Conservation (phyloP, 35 echinoderm and acorn worm genomes). For the Diadema setosum region DNA sequence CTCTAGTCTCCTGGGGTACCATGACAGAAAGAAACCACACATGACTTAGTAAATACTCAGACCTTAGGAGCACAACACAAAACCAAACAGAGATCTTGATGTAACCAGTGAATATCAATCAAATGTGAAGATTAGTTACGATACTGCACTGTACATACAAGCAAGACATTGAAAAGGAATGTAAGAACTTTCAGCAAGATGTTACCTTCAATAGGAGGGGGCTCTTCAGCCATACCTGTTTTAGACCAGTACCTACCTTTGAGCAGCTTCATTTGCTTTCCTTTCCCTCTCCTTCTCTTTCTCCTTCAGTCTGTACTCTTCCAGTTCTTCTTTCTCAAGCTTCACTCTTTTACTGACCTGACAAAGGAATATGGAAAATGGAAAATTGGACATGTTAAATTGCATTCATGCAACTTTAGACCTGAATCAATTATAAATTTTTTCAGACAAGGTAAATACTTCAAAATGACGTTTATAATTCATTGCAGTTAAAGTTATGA, state of each 20-base stretch:
- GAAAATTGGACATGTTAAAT: no score
- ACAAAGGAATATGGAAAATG: background rate
- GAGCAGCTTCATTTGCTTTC: constrained; percentile 66
- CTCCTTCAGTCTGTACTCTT: constrained; percentile 75
- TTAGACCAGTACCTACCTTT: constrained; percentile 51
- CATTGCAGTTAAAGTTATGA: no score
- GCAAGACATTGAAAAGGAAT: no score
- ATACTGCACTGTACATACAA: no score
- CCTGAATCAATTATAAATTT: no score
- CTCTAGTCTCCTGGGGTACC: constrained; percentile 46
- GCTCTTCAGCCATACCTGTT: no score
- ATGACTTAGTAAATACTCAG: no score
- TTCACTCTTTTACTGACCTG: constrained; percentile 96
- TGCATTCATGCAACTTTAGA: no score
- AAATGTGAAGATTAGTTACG: background rate
- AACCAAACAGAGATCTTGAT: background rate
- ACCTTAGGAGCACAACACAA: background rate
- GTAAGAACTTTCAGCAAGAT: no score
- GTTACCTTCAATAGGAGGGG: no score
- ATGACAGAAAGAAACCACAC: background rate
- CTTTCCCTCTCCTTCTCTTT: constrained; percentile 80
- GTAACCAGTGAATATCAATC: background rate
- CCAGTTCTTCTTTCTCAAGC: constrained; percentile 83
- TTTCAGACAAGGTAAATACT: no score
- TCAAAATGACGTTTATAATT: no score